Percentiles rank a stretch among this genome's conserved stretches.
Evolutionary conservation across 2,113 vertebrate species (phyloP).

Genomic region (Ginglymostoma cirratum): DNA sequence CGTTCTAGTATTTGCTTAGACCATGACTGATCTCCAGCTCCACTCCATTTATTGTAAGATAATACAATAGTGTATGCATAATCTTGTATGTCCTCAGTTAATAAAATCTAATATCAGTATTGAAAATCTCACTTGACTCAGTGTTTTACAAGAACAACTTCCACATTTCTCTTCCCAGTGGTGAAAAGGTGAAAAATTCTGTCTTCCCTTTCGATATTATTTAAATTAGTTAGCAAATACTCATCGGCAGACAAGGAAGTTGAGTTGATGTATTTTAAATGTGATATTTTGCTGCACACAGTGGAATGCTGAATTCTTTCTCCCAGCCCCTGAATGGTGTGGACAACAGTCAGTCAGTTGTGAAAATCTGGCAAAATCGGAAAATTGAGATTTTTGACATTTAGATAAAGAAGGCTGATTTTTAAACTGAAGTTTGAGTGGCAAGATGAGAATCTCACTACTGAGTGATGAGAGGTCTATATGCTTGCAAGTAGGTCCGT

Average conservation of each 20-base stretch:
- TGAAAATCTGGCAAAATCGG: too few species aligned
- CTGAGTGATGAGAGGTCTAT: too few species aligned
- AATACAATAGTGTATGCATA: neutral
- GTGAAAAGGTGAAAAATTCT: neutral
- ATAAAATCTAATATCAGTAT: neutral
- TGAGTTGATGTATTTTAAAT: neutral
- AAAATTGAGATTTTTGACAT: too few species aligned
- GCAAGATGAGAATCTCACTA: too few species aligned
- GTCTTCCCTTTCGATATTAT: neutral
- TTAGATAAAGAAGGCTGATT: too few species aligned
- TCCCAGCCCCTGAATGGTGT: too few species aligned
- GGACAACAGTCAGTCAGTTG: too few species aligned
- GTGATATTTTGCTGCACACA: neutral
- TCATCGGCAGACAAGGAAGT: neutral
- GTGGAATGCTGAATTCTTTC: neutral
- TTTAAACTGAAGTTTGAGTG: too few species aligned
- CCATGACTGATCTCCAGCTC: neutral
- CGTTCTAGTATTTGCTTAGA: neutral
- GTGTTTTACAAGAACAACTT: too few species aligned
- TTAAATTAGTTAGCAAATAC: neutral
- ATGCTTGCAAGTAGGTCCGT: too few species aligned
- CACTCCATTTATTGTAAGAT: neutral
- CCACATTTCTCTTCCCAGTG: neutral
- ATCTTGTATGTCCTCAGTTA: neutral
- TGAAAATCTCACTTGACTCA: neutral